Evolutionary conservation across 2,113 vertebrate species (phyloP), one percentile per base, ranked within the genome.

Genomic region (Phalacrocorax brasilianus): DNA sequence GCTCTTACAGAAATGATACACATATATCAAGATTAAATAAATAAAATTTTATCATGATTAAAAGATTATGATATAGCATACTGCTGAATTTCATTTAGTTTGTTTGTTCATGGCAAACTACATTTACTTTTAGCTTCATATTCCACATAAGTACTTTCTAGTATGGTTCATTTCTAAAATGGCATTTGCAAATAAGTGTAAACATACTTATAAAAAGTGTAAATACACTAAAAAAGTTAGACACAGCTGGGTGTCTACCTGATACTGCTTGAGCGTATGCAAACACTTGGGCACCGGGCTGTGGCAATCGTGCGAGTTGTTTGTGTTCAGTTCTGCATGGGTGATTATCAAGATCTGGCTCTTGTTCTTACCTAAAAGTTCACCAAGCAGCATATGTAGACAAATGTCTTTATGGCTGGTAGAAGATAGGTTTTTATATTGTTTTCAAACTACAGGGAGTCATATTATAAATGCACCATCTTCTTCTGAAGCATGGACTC

Each of bases 371-470:
- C 12, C 33, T 42, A 26, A 71, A 24, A 45, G 14, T 63, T 87
- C 52, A 35, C 45, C 68, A 73, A 32, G 27, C 18, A 58, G 21
- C 40, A 72, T 0, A 0, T 17, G 8, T 21, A 55, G 16, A 67
- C 26, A 63, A 89, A 35, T 11, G 38, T 77, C n/a, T 59, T 71
- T n/a, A 33, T 44, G 52, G 32, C 47, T 89, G 42, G 35, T 79
- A 88, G 30, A 45, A 76, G 58, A 67, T 35, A 87, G 20, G 21
- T 2, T 71, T 93, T 80, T 62, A 17, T 74, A 40, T 19, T 82
- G 8, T 49, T 88, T 89, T 50, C 28, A 47, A 44, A 23, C 32
- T 70, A 20, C 30, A 52, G 66, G 28, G 40, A 66, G 27, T 65
- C 63, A 5, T 44, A 55, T 55, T n/a, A 8, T 45, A 71, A 73